These are phyloP conservation scores for Ophioninae sp. DNA, from an alignment of 2,888 invertebrate species.

Conservation along the genomic window DNA sequence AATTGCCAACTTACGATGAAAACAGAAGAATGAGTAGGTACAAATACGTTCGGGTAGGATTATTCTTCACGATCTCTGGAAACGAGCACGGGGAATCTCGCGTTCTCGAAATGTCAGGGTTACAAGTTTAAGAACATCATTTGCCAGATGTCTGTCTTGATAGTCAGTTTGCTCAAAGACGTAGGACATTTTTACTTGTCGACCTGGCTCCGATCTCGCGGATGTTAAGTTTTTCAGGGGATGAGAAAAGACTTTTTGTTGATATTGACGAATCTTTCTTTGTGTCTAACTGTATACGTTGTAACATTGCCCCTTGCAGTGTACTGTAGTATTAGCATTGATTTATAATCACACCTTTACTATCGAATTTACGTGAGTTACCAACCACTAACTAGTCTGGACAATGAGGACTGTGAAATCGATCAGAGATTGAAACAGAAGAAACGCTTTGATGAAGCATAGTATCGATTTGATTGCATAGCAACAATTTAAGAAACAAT, in stretches of 20 bases:
- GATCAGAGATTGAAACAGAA: not conserved
- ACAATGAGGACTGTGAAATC: not conserved
- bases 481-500: too few species aligned
- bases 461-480: not conserved
- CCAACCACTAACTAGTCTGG: not conserved
- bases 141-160: constrained; percentile 11
- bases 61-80: constrained; percentile 28
- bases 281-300: not conserved
- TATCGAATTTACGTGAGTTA: too few species aligned
- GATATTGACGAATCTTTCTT: constrained; percentile 16
- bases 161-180: not conserved
- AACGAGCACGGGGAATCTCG: constrained; percentile 7
- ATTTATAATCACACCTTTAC: not conserved
- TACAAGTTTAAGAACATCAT: constrained; percentile 14
- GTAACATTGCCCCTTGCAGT: not conserved
- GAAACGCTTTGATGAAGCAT: not conserved
- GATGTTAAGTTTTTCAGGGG: constrained; percentile 1
- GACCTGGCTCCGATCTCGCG: not conserved
- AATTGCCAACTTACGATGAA: constrained; percentile 15
- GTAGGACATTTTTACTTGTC: constrained; percentile 13
- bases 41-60: constrained; percentile 10
- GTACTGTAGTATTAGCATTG: not conserved
- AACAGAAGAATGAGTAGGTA: constrained; percentile 34
- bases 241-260: constrained; percentile 3
- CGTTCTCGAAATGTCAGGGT: not conserved